Percentiles rank a stretch among this genome's conserved stretches.
Evolutionary conservation across 2,888 invertebrate genomes (phyloP).

Genomic region (Macropis europaea): DNA sequence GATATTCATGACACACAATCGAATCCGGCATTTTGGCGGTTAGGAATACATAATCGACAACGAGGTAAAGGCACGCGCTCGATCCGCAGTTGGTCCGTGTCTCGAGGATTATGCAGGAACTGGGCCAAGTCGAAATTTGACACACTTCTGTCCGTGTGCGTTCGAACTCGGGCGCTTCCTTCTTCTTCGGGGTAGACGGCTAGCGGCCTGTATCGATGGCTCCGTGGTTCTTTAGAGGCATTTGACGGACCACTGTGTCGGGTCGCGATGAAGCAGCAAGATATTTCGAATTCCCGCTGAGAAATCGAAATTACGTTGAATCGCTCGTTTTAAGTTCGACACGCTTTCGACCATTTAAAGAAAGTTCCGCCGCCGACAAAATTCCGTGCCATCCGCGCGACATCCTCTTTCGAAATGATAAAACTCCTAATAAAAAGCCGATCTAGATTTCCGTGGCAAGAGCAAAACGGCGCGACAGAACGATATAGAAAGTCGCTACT

Average conservation of each 20-base stretch:
- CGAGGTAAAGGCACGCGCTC: slow-evolving; percentile 11
- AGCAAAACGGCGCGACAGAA: no score
- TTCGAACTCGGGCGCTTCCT: slow-evolving; percentile 38
- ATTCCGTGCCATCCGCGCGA: slow-evolving; percentile 19
- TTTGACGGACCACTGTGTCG: slow-evolving; percentile 17
- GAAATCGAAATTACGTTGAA: slow-evolving; percentile 63
- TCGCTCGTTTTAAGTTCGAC: slow-evolving; percentile 56
- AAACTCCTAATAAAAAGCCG: no score
- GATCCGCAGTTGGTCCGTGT: slow-evolving; percentile 12
- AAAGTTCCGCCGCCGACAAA: slow-evolving; percentile 54
- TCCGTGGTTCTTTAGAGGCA: neutral
- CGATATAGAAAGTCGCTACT: no score
- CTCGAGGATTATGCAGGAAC: slow-evolving; percentile 65
- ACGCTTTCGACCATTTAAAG: slow-evolving; percentile 62
- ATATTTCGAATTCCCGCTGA: slow-evolving; percentile 61
- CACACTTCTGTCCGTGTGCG: slow-evolving; percentile 62
- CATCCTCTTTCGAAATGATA: no score
- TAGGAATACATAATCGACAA: slow-evolving; percentile 24
- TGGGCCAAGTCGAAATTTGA: slow-evolving; percentile 75
- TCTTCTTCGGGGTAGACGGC: slow-evolving; percentile 4
- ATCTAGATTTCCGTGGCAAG: no score
- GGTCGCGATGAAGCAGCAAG: slow-evolving; percentile 37
- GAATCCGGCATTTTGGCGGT: slow-evolving; percentile 13
- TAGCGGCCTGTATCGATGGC: no score
- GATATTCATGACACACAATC: neutral